These are phyloP conservation scores for Scaptodrosophila lebanonensis DNA, from an alignment of 1,140 invertebrate genomes.

Conservation along the genomic window DNA sequence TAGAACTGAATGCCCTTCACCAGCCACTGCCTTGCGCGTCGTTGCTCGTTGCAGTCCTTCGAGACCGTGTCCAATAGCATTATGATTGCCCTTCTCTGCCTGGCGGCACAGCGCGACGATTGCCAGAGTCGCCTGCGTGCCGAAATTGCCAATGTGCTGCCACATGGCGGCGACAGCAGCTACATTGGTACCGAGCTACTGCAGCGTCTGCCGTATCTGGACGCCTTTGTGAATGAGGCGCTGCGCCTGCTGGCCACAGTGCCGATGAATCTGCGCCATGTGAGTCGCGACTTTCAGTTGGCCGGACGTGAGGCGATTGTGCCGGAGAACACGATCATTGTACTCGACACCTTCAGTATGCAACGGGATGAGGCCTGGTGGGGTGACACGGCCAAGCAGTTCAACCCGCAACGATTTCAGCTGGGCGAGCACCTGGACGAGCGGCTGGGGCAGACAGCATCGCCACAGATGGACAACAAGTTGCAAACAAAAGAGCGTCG, in stretches of 20 bases:
- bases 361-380: slow-evolving; percentile 61
- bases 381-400: slow-evolving; percentile 82
- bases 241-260: slow-evolving; percentile 65
- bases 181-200: slow-evolving; percentile 56
- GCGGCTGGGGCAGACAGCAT: neutral
- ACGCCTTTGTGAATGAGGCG: slow-evolving; percentile 64
- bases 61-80: slow-evolving; percentile 75
- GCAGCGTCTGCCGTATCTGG: slow-evolving; percentile 60
- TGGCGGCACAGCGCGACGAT: slow-evolving; percentile 56
- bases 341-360: slow-evolving; percentile 69
- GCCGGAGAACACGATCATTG: slow-evolving; percentile 62
- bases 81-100: slow-evolving; percentile 57
- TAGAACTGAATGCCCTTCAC: neutral
- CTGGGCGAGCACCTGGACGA: slow-evolving; percentile 20
- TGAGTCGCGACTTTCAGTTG: slow-evolving; percentile 58
- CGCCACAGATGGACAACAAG: neutral
- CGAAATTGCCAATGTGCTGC: slow-evolving; percentile 49
- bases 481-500: slow-evolving; percentile 38
- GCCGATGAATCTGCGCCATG: slow-evolving; percentile 69
- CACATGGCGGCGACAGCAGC: slow-evolving; percentile 28
- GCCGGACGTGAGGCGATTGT: slow-evolving; percentile 41
- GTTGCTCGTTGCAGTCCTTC: slow-evolving; percentile 42
- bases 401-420: slow-evolving; percentile 88
- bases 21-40: neutral
- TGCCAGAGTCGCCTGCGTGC: slow-evolving; percentile 52